phyloP scores from a whole-genome alignment of 2,113 vertebrate genomes.

The Ginglymostoma cirratum region DNA sequence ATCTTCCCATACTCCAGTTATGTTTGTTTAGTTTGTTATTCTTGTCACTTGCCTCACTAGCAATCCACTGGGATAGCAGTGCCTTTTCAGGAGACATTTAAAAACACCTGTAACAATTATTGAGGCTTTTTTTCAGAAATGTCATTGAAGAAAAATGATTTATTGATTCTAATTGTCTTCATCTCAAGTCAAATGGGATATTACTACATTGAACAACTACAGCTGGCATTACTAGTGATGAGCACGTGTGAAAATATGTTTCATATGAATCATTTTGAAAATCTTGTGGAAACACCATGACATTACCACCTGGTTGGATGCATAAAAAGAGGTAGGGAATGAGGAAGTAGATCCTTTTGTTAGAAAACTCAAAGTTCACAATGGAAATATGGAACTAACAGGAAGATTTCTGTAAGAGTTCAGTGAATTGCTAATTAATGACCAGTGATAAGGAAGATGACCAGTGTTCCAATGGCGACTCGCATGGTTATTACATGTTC shows the following conservation, averaged over 20 bases:
- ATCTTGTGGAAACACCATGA: background rate
- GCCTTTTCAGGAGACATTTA: background rate
- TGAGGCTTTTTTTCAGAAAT: background rate
- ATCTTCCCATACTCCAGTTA: background rate
- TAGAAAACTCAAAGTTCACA: background rate
- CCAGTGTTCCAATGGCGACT: background rate
- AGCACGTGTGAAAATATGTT: constrained; percentile 6
- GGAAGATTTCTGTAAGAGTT: background rate
- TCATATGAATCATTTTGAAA: background rate
- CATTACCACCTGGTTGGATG: constrained; percentile 3
- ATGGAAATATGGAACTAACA: background rate
- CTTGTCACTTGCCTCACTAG: background rate
- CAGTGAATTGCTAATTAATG: constrained; percentile 11
- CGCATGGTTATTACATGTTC: background rate
- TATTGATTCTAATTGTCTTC: background rate
- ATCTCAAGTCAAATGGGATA: background rate
- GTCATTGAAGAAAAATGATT: background rate
- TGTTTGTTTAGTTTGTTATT: background rate
- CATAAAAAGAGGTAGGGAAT: background rate
- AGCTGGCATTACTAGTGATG: background rate
- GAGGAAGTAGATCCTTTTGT: background rate
- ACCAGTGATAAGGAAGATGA: background rate
- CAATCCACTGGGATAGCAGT: background rate
- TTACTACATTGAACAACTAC: background rate
- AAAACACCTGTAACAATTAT: background rate